Evolutionary conservation across 2,113 vertebrate species (phyloP).

Genomic region (Dicerorhinus sumatrensis): DNA sequence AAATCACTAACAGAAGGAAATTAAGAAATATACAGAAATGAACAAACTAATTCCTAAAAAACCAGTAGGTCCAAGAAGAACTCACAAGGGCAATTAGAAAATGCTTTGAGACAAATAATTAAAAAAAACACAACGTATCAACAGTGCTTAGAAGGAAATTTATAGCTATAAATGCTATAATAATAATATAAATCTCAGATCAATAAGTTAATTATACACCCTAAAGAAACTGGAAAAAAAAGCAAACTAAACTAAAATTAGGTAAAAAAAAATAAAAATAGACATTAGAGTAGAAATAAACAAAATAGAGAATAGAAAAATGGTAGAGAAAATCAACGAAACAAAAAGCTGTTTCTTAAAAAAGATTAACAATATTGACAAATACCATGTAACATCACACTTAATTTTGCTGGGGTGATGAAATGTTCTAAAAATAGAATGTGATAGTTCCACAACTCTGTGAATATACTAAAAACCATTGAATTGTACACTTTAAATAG

Average conservation of each 20-base stretch:
- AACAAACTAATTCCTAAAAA: background rate
- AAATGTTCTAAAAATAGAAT: background rate
- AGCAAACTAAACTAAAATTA: background rate
- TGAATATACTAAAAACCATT: background rate
- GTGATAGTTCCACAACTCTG: background rate
- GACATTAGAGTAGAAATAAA: background rate
- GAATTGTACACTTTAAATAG: background rate
- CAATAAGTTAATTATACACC: background rate
- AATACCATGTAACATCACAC: background rate
- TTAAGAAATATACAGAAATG: background rate
- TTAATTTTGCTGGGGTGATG: background rate
- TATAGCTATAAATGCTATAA: background rate
- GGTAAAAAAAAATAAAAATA: background rate
- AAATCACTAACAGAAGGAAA: background rate
- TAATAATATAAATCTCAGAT: background rate
- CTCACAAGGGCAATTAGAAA: background rate
- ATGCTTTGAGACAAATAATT: background rate
- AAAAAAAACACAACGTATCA: background rate
- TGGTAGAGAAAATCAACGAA: background rate
- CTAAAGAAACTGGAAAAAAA: background rate
- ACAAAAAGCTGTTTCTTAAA: background rate
- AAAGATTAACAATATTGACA: background rate
- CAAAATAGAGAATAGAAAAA: background rate
- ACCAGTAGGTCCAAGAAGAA: background rate
- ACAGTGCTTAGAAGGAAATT: background rate